Conservation (phyloP, 2,797 vertebrate genomes). For the Otus scops region DNA sequence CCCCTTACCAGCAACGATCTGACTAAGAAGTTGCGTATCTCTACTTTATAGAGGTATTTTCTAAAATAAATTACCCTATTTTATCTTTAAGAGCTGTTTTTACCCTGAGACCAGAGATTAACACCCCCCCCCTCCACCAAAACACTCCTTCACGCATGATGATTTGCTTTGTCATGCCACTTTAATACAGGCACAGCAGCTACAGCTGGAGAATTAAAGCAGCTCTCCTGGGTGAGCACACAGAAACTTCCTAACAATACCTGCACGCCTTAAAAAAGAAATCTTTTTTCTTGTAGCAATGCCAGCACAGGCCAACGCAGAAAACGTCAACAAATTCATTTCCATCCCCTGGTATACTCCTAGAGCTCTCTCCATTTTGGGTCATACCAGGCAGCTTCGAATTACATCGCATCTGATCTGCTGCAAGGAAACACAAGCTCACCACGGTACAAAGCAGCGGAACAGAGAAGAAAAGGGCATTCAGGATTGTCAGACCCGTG, state of each 20-base stretch:
- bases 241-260: background rate
- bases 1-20: background rate
- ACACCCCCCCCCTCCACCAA: background rate
- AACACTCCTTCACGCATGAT: background rate
- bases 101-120: background rate
- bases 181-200: background rate
- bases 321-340: background rate
- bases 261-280: background rate
- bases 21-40: background rate
- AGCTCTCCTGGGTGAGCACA: background rate
- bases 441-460: background rate
- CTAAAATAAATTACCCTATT: background rate
- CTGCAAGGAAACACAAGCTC: background rate
- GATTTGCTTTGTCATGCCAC: conserved; percentile 66
- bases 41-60: background rate
- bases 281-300: background rate
- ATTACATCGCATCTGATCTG: background rate
- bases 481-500: accelerated
- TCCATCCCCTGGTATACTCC: background rate
- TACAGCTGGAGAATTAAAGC: background rate
- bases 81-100: background rate
- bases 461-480: background rate
- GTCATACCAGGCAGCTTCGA: background rate
- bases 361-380: conserved; percentile 18
- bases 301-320: background rate